Evolutionary conservation across 2,113 vertebrate species (phyloP).

Genomic region (Pelvicachromis taeniatus): DNA sequence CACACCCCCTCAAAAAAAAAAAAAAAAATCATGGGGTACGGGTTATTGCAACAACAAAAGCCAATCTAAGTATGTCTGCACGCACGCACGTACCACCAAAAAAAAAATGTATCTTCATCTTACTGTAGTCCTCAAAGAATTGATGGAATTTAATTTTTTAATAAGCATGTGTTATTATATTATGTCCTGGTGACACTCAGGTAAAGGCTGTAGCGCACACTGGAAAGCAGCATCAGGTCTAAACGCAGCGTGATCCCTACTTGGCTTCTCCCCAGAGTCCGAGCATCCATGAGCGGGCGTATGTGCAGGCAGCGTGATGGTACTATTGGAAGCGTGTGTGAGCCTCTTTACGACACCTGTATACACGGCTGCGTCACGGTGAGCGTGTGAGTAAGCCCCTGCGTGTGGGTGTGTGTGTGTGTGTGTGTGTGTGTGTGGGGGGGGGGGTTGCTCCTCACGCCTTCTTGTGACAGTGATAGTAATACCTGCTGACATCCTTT

Average conservation of each 20-base stretch:
- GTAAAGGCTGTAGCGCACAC: not conserved
- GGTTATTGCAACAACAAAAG: slow-evolving; percentile 50
- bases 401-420: not conserved
- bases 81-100: not conserved
- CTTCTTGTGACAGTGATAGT: slow-evolving; percentile 69
- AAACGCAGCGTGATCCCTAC: slow-evolving; percentile 32
- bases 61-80: slow-evolving; percentile 6
- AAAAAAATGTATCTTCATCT: not conserved
- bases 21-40: slow-evolving; percentile 43
- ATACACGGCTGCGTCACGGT: not conserved
- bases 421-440: not conserved
- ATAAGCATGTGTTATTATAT: slow-evolving; percentile 3
- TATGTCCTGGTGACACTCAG: not conserved
- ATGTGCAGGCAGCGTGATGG: not conserved
- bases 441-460: slow-evolving; percentile 21
- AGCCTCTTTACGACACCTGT: slow-evolving; percentile 32
- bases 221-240: slow-evolving; percentile 7
- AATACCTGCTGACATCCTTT: slow-evolving; percentile 72
- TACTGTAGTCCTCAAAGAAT: not conserved
- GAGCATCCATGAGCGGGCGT: not conserved
- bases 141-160: not conserved
- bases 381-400: not conserved
- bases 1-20: accelerated
- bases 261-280: slow-evolving; percentile 27
- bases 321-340: not conserved